A percentile compares a stretch with the other conserved stretches of the same genome.
Conservation (phyloP, 2,797 vertebrate species). For the Cercopithecus neglectus region DNA sequence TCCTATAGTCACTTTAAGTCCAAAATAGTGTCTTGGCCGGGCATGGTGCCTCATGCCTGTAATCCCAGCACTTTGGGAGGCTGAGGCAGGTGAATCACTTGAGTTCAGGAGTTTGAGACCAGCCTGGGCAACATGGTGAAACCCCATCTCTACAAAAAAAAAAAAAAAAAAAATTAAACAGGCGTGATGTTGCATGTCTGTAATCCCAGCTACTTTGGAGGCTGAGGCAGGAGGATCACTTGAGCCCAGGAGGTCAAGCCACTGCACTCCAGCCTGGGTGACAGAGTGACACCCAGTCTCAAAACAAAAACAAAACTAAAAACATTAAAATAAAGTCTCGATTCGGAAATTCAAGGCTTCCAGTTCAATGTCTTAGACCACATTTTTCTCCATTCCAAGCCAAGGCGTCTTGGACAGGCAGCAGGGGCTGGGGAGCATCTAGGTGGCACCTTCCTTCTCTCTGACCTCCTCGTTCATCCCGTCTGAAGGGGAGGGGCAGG, state of each 20-base stretch:
- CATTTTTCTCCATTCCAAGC: not conserved
- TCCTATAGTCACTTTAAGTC: not conserved
- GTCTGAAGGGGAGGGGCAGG: not conserved
- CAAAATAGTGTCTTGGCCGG: not conserved
- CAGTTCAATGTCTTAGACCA: too few species aligned
- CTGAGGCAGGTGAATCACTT: too few species aligned
- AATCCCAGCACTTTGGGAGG: not conserved
- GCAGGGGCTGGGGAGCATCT: not conserved
- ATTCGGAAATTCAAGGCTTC: not conserved
- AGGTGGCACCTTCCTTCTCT: not conserved
- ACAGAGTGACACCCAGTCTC: too few species aligned
- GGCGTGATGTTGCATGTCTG: not conserved
- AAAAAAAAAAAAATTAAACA: not conserved
- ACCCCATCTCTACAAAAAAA: not conserved
- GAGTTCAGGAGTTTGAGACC: not conserved
- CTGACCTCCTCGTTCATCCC: not conserved
- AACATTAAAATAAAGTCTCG: not conserved
- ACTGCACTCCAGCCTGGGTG: not conserved
- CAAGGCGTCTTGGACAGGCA: fast-evolving
- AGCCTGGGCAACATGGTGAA: not conserved
- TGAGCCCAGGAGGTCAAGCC: not conserved
- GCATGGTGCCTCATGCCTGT: not conserved
- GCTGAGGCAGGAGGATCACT: not conserved
- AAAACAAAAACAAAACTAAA: too few species aligned
- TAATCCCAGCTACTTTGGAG: not conserved